Evolutionary conservation across 2,888 invertebrate species (phyloP).

Genomic region (Erpobdella octoculata): DNA sequence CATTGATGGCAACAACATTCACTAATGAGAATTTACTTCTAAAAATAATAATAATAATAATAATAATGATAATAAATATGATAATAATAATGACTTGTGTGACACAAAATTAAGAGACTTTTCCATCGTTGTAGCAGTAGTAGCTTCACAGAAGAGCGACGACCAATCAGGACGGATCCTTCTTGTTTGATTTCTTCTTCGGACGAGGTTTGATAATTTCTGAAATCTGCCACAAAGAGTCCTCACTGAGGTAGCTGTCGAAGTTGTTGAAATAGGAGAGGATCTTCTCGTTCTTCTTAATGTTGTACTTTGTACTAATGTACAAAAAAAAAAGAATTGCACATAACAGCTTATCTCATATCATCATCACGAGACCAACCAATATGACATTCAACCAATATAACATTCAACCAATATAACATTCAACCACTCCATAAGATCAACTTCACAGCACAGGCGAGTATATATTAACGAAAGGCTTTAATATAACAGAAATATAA

Average conservation of each 20-base stretch:
- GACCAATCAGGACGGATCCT: too few species aligned
- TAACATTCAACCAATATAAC: neutral
- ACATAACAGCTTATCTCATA: neutral
- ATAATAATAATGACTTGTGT: too few species aligned
- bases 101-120: too few species aligned
- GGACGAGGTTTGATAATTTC: constrained; percentile 70
- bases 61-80: too few species aligned
- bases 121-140: too few species aligned
- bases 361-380: neutral
- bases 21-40: too few species aligned
- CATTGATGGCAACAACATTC: too few species aligned
- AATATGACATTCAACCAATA: neutral
- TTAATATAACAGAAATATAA: too few species aligned
- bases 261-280: constrained; percentile 93
- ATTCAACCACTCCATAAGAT: neutral
- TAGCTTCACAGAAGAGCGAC: too few species aligned
- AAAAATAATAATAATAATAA: too few species aligned
- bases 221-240: constrained; percentile 96
- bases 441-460: neutral
- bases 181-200: constrained; percentile 13
- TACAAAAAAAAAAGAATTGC: neutral
- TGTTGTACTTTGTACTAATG: constrained; percentile 76
- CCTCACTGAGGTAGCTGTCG: constrained; percentile 87
- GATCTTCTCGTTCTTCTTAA: constrained; percentile 83
- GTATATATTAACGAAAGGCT: too few species aligned